Conservation (phyloP, 2,888 invertebrate species). For the Cataglyphis altisquamis region DNA sequence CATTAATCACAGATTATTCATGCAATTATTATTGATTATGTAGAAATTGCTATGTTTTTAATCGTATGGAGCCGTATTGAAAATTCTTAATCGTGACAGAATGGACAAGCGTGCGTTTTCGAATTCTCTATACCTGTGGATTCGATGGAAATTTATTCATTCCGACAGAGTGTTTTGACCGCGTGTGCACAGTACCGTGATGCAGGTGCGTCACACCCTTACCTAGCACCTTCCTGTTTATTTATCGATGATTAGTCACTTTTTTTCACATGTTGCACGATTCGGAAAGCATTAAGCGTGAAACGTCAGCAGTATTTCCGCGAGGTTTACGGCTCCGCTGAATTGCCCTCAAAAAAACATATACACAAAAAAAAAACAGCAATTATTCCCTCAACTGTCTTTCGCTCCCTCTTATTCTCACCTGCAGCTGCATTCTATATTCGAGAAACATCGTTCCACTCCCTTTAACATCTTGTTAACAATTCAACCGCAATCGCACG, state of each 20-base stretch:
- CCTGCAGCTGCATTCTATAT: conserved; percentile 8
- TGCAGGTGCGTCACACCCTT: conserved; percentile 71
- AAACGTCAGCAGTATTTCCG: conserved; percentile 44
- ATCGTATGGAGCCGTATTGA: neutral
- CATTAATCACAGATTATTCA: neutral
- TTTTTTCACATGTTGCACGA: conserved; percentile 58
- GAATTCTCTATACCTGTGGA: conserved; percentile 37
- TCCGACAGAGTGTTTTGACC: conserved; percentile 24
- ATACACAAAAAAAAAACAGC: conserved; percentile 26
- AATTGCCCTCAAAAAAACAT: conserved; percentile 45
- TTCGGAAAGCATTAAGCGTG: conserved; percentile 55
- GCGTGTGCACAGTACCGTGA: conserved; percentile 63
- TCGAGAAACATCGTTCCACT: conserved; percentile 31
- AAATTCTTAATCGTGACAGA: neutral
- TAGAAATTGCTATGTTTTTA: neutral
- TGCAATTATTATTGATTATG: neutral
- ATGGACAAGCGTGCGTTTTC: neutral
- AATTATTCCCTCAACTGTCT: conserved; percentile 70
- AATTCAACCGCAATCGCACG: conserved; percentile 36
- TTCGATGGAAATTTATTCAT: conserved; percentile 44
- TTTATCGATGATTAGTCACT: conserved; percentile 72
- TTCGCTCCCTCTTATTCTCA: conserved; percentile 44
- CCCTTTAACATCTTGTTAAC: conserved; percentile 37
- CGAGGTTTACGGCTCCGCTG: conserved; percentile 50
- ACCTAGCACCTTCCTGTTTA: conserved; percentile 70